phyloP scores from a whole-genome alignment of 2,113 vertebrate species.

The Serinus canaria region DNA sequence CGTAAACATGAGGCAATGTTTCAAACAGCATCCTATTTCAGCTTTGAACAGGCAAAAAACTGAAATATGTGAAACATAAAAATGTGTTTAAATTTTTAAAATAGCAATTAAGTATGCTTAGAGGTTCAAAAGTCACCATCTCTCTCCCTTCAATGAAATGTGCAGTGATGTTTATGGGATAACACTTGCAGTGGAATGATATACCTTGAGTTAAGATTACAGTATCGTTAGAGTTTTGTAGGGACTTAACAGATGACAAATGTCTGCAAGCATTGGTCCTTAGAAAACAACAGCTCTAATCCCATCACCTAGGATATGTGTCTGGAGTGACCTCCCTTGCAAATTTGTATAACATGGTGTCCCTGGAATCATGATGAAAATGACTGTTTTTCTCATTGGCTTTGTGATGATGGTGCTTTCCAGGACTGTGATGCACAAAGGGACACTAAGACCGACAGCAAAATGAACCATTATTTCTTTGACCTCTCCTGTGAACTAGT shows the following conservation, averaged over 20 bases:
- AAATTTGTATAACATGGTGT: background rate
- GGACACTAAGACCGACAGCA: background rate
- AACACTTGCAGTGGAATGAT: background rate
- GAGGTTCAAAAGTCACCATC: background rate
- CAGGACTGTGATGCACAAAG: background rate
- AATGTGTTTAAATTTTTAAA: background rate
- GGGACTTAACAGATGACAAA: background rate
- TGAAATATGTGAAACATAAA: background rate
- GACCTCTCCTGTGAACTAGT: background rate
- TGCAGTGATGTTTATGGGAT: background rate
- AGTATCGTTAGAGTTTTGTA: background rate
- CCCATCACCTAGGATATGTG: background rate
- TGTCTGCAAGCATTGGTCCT: background rate
- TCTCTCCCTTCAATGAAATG: background rate
- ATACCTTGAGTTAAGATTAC: background rate
- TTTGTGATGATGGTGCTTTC: background rate
- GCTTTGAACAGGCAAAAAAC: background rate
- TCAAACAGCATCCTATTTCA: background rate
- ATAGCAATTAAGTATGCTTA: background rate
- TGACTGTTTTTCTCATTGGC: fast-evolving
- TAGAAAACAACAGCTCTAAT: background rate
- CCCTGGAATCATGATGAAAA: background rate
- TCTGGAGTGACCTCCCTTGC: background rate
- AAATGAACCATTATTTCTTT: background rate
- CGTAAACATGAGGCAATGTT: background rate